A percentile compares a stretch with the other conserved stretches of the same genome.
phyloP scores from a whole-genome alignment of 2,888 invertebrate species.

The Meandrusa payeni region DNA sequence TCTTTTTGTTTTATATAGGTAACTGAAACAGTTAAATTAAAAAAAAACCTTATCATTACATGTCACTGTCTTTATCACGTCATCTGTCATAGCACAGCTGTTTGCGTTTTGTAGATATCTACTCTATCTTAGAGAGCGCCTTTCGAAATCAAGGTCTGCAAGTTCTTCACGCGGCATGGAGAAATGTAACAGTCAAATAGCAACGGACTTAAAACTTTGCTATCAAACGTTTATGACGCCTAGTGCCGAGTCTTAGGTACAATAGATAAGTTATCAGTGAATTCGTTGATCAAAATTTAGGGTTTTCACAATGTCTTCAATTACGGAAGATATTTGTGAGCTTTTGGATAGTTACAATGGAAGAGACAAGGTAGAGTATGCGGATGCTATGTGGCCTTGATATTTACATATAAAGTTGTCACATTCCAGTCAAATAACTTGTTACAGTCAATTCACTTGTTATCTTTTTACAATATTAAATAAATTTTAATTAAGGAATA shows the following conservation, averaged over 20 bases:
- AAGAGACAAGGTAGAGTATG: conserved; percentile 88
- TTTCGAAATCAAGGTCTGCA: conserved; percentile 38
- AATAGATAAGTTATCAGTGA: conserved; percentile 32
- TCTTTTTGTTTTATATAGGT: too few relatives aligned
- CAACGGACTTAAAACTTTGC: conserved; percentile 45
- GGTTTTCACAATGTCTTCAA: conserved; percentile 51
- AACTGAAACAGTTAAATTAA: too few relatives aligned
- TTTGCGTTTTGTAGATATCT: conserved; percentile 2
- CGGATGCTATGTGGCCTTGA: conserved; percentile 54
- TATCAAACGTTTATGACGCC: conserved; percentile 37
- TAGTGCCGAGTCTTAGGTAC: conserved; percentile 7
- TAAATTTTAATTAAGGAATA: too few relatives aligned
- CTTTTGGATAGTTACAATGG: conserved; percentile 90
- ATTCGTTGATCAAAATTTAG: conserved; percentile 14
- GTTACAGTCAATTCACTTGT: too few relatives aligned
- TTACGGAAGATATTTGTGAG: conserved; percentile 82
- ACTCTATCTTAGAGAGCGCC: conserved; percentile 24
- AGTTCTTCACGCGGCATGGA: conserved; percentile 46
- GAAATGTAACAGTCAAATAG: conserved; percentile 64
- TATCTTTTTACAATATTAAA: too few relatives aligned
- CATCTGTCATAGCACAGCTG: conserved; percentile 22
- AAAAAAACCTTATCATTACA: too few relatives aligned
- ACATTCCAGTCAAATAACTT: conserved; percentile 42
- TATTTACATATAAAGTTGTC: conserved; percentile 41
- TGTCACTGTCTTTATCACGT: conserved; percentile 4